These are phyloP conservation scores for Eumerus sabulonum DNA, from an alignment of 2,888 invertebrate genomes.

Conservation along the genomic window DNA sequence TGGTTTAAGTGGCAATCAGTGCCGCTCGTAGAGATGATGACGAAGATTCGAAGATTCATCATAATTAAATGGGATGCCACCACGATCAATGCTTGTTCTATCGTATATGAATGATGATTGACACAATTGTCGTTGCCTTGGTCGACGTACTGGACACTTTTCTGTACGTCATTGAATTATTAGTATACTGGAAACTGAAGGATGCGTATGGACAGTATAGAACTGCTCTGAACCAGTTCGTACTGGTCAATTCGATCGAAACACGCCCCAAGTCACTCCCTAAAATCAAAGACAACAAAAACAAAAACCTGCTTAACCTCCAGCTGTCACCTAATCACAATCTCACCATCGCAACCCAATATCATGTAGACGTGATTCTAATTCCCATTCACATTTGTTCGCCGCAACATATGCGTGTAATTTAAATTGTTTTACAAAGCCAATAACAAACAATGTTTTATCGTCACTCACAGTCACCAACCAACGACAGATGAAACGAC, in stretches of 20 bases:
- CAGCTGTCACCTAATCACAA: too few species aligned
- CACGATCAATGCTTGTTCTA: constrained; percentile 32
- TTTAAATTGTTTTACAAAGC: constrained; percentile 27
- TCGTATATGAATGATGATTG: constrained; percentile 41
- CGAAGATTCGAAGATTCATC: constrained; percentile 65
- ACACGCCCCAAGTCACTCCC: too few species aligned
- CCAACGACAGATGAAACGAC: too few species aligned
- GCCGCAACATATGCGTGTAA: constrained; percentile 37
- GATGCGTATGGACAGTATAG: not conserved
- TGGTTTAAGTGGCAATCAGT: constrained; percentile 65
- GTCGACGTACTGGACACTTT: constrained; percentile 13
- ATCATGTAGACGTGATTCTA: constrained; percentile 39
- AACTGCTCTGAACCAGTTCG: not conserved
- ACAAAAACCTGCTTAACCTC: too few species aligned
- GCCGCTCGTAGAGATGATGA: constrained; percentile 58
- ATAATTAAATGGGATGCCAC: constrained; percentile 65
- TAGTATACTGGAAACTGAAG: not conserved
- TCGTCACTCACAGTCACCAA: too few species aligned
- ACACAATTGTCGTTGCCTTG: constrained; percentile 36
- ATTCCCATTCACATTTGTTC: constrained; percentile 19
- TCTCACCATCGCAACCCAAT: too few species aligned
- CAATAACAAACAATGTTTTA: constrained; percentile 3
- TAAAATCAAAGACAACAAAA: too few species aligned
- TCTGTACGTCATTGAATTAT: constrained; percentile 29
- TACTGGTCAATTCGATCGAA: not conserved